Evolutionary conservation across 1,140 invertebrate genomes (phyloP), one percentile per base, ranked within the genome.

Genomic region (Saccostrea cuccullata): DNA sequence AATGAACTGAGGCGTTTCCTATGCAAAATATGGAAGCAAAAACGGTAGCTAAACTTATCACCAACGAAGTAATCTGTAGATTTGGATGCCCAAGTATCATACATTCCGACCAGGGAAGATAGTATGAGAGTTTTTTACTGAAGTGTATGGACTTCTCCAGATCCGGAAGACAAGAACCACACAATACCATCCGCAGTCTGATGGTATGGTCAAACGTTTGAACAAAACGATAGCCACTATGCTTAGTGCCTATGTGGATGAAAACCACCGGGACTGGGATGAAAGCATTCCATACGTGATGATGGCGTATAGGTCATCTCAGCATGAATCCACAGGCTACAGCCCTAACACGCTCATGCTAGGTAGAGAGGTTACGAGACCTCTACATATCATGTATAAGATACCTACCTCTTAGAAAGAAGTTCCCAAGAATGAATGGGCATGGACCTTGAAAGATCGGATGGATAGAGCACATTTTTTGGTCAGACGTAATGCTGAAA

Each of bases 91-190:
- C 91, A n/a, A n/a, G n/a, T n/a, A n/a, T n/a, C n/a, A 90, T 95
- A 9, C 90, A 94, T 55, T 88, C 93, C 0, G 94, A 95, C 88
- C 93, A 94, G 88, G 95, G 94, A 30, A 87, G 86, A 82, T 82
- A 93, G 56, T 90, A 90, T 85, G 85, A 88, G 67, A 90, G 87
- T 13, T 92, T 0, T 90, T 92, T 58, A 55, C 17, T 17, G 86
- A 90, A 64, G 85, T 91, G 20, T 90, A 89, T 56, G 55, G 87
- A n/a, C 58, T 90, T 30, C 70, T 92, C 9, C 83, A 88, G 58
- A 90, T 91, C 26, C 36, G 89, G 23, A 89, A 91, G 55, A 89
- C 87, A 26, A 15, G 86, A 26, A 91, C 89, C 15, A 90, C 89
- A 36, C 67, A 90, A 5, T 91, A 90, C 60, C 91, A 92, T 83